Conservation (phyloP, 2,113 vertebrate genomes). For the Cochlearius cochlearius region DNA sequence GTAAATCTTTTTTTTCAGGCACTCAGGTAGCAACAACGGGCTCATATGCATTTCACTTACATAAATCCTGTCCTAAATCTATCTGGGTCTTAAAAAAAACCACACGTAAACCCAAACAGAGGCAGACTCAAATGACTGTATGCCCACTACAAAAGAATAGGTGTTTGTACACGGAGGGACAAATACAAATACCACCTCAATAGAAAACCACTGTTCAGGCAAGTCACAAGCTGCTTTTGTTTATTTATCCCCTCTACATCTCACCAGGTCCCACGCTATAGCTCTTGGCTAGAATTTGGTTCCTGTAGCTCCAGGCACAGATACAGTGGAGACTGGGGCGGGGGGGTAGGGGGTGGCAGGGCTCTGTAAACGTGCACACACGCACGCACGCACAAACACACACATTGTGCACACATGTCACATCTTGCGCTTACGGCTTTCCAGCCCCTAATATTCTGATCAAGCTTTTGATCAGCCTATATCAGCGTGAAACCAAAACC, state of each 20-base stretch:
- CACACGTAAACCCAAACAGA: background rate
- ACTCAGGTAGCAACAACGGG: background rate
- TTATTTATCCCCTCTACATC: background rate
- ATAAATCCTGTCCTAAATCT: background rate
- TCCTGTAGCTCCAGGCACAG: background rate
- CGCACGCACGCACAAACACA: too few relatives aligned
- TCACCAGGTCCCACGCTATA: background rate
- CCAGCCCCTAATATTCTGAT: background rate
- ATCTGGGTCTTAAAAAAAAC: background rate
- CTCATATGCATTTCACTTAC: background rate
- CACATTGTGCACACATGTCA: background rate
- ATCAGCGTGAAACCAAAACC: background rate
- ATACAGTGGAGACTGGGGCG: background rate
- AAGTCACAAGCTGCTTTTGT: background rate
- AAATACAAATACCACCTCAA: background rate
- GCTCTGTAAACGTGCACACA: background rate
- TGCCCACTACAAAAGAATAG: background rate
- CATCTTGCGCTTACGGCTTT: background rate
- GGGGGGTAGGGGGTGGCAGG: background rate
- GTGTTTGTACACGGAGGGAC: background rate
- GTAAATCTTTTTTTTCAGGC: background rate
- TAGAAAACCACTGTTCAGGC: background rate
- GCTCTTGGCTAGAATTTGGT: background rate
- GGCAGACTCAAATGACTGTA: background rate
- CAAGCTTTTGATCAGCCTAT: background rate